A percentile compares a stretch with the other conserved stretches of the same genome.
These are phyloP conservation scores for Diplodus puntazzo DNA, from an alignment of 2,797 vertebrate species.

Conservation along the genomic window DNA sequence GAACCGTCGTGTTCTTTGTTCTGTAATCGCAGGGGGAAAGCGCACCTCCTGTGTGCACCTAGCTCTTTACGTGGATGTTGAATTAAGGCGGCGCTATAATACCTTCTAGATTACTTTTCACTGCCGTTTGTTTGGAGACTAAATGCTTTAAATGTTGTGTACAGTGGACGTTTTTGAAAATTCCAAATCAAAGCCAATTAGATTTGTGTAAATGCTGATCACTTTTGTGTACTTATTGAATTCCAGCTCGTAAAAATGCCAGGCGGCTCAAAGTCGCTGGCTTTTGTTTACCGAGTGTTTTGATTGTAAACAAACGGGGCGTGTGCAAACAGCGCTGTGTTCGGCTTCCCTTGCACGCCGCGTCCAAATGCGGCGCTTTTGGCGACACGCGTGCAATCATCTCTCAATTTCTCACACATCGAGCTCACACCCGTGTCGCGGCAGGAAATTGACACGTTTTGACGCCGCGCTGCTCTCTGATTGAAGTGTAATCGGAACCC, in stretches of 20 bases:
- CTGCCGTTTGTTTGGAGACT: neutral
- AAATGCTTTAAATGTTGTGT: neutral
- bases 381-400: slow-evolving; percentile 62
- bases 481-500: slow-evolving; percentile 78
- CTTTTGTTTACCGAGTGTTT: neutral
- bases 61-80: slow-evolving; percentile 2
- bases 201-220: neutral
- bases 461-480: slow-evolving; percentile 71
- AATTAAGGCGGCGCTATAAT: slow-evolving; percentile 7
- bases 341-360: slow-evolving; percentile 25
- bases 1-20: slow-evolving; percentile 23
- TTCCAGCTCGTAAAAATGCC: neutral
- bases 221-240: neutral
- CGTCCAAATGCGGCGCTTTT: slow-evolving; percentile 12
- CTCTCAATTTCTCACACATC: slow-evolving; percentile 70
- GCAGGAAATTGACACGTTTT: slow-evolving; percentile 77
- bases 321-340: slow-evolving; percentile 21
- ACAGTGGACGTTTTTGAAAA: neutral
- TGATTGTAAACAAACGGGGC: slow-evolving; percentile 41
- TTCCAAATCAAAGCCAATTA: slow-evolving; percentile 1
- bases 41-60: neutral
- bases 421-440: slow-evolving; percentile 58
- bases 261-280: neutral
- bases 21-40: slow-evolving; percentile 16
- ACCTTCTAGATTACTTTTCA: neutral